Conservation (phyloP, 2,888 invertebrate genomes). For the Tipula vernalis region DNA sequence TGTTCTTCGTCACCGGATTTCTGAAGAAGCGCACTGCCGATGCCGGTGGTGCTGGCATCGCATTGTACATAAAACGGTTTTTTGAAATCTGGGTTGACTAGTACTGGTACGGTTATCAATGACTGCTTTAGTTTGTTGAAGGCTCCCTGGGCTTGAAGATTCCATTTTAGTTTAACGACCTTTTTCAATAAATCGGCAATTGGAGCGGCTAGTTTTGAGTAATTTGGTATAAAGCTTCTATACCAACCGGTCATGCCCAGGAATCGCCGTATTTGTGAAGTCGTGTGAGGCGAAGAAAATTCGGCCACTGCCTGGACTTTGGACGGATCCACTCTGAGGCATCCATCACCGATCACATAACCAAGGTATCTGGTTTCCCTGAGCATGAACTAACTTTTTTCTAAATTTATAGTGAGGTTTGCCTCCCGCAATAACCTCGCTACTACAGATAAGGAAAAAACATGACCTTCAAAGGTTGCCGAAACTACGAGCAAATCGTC, state of each 20-base stretch:
- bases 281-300: no score
- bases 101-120: not conserved
- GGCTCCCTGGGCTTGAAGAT: not conserved
- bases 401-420: no score
- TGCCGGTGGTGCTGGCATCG: not conserved
- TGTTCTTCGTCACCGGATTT: not conserved
- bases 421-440: not conserved
- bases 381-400: no score
- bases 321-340: no score
- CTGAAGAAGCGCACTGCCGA: not conserved
- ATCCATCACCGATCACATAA: no score
- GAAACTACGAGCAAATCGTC: not conserved
- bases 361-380: no score
- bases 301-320: no score
- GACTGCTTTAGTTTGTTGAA: not conserved
- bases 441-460: not conserved
- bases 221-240: not conserved
- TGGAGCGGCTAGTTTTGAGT: not conserved
- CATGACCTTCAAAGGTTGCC: no score
- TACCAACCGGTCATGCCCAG: not conserved
- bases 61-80: not conserved
- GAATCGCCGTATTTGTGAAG: not conserved
- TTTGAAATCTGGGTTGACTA: not conserved
- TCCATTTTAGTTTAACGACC: not conserved
- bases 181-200: not conserved